Evolutionary conservation across 2,888 invertebrate genomes (phyloP), one percentile per base, ranked within the genome.

Genomic region (Leptinotarsa rubiginosa): DNA sequence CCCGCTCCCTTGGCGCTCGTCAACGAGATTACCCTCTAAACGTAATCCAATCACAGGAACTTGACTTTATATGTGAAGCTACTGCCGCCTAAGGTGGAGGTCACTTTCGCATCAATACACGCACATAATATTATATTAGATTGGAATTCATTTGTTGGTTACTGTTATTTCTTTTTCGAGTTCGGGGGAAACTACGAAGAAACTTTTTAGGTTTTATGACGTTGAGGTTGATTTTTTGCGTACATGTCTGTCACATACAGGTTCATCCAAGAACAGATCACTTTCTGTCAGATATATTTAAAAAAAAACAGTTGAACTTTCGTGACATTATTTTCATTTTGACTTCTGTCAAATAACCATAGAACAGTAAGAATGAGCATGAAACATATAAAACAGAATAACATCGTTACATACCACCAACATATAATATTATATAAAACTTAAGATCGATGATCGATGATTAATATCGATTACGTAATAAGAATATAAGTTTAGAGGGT

Each of bases 31-130:
- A 88, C 88, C 87, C 88, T 88, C 88, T 88, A 88, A 88, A 90
- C 90, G 91, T 91, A 91, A 92, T 92, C 91, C 92, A 92, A 92
- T 92, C 92, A 91, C 90, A 80, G 74, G 75, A 74, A 77, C 73
- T 74, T 68, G 76, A 77, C 77, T 75, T 75, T 75, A 77, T 73
- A 52, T 74, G 74, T 56, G 76, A 52, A 68, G 73, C 74, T 70
- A 70, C 70, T 67, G 69, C 74, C 74, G 72, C 65, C 72, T 50
- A 20, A 66, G 69, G 71, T 69, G 65, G 65, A 67, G 74, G 68
- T 75, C 74, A 65, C 50, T 72, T 62, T 62, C 62, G 16, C 62
- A 50, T 74, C 73, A 67, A 67, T 50, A 66, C 66, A 74, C 70
- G 73, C 73, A 74, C 73, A 74, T 73, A 62, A 62, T 62, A 31